Evolutionary conservation across 2,113 vertebrate species (phyloP).

Genomic region (Hydrolagus affinis): DNA sequence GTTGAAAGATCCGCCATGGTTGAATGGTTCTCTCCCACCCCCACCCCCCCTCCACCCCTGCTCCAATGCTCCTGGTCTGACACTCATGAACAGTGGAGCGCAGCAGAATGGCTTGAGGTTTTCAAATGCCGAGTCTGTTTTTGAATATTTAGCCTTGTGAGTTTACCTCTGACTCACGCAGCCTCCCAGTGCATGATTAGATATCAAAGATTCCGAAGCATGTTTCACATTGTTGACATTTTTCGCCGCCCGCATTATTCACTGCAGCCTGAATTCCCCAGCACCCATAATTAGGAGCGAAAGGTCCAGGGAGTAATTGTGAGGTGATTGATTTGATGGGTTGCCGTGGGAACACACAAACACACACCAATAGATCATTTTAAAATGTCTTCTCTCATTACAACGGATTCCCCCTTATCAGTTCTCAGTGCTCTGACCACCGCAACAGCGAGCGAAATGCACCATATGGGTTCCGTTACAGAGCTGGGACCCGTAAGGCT

Average conservation of each 20-base stretch:
- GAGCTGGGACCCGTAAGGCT: background rate
- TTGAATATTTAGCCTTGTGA: background rate
- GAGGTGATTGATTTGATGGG: constrained; percentile 1
- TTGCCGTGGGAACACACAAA: constrained; percentile 21
- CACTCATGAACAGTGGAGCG: too few species aligned
- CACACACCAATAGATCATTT: constrained; percentile 22
- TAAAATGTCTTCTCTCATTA: constrained; percentile 24
- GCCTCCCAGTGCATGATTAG: background rate
- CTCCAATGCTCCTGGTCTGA: too few species aligned
- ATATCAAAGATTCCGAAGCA: constrained; percentile 15
- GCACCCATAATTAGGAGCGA: constrained; percentile 15
- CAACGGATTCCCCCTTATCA: constrained; percentile 31
- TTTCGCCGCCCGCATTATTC: background rate
- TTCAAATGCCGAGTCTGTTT: background rate
- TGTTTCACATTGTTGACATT: constrained; percentile 23
- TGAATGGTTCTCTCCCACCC: too few species aligned
- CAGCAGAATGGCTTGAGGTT: too few species aligned
- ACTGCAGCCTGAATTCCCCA: constrained; percentile 16
- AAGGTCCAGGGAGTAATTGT: constrained; percentile 5
- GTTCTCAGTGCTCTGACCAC: constrained; percentile 22
- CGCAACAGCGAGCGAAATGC: background rate
- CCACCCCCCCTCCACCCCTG: too few species aligned
- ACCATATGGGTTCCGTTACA: constrained; percentile 28
- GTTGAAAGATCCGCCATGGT: too few species aligned
- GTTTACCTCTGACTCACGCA: constrained; percentile 17